These are phyloP conservation scores for Mareca strepera DNA, from an alignment of 2,797 vertebrate genomes.

Conservation along the genomic window DNA sequence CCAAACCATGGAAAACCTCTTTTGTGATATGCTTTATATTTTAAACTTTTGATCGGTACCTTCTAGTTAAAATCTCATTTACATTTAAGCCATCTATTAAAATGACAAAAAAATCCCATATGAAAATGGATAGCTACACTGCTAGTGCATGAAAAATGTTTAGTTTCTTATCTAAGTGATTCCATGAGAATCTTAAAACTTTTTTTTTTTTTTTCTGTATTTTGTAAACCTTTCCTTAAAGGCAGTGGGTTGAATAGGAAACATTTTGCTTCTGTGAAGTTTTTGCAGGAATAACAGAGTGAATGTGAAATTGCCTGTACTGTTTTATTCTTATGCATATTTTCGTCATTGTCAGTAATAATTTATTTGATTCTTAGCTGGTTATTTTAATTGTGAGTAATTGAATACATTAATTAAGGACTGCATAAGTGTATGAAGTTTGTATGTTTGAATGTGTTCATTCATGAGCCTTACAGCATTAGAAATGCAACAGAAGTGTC, in stretches of 20 bases:
- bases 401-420: neutral
- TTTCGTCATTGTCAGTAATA: no score
- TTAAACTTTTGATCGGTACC: neutral
- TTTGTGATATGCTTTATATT: neutral
- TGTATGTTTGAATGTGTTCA: neutral
- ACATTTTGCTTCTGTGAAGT: neutral
- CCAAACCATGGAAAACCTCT: neutral
- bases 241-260: neutral
- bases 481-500: neutral
- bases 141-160: neutral
- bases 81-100: neutral
- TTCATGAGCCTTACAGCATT: neutral
- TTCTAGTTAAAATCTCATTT: neutral
- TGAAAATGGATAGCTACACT: neutral
- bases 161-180: neutral
- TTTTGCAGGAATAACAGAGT: neutral
- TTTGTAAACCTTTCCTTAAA: neutral
- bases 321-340: neutral
- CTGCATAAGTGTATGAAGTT: neutral
- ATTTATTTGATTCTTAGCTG: neutral
- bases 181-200: neutral
- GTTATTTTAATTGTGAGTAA: neutral
- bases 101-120: neutral
- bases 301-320: neutral
- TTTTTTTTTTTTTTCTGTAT: neutral